Evolutionary conservation across 2,888 invertebrate genomes (phyloP).

Genomic region (Ptilodon capucinus): DNA sequence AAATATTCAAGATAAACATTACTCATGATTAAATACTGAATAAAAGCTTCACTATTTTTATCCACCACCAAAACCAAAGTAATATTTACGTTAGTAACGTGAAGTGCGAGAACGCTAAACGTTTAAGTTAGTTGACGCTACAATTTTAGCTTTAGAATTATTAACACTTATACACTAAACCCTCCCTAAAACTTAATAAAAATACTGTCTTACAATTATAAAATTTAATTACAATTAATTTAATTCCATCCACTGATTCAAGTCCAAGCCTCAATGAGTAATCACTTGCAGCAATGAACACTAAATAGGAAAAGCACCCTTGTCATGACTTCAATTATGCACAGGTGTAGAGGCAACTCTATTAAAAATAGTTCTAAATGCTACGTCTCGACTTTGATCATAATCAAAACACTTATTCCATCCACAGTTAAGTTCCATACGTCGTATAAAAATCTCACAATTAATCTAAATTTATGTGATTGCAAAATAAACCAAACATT

Average conservation of each 20-base stretch:
- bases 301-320: conserved; percentile 35
- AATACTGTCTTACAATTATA: conserved; percentile 39
- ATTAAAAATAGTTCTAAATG: conserved; percentile 4
- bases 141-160: conserved; percentile 43
- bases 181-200: conserved; percentile 47
- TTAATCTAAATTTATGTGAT: neutral
- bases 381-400: neutral
- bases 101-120: conserved; percentile 42
- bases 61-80: conserved; percentile 72
- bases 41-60: conserved; percentile 62
- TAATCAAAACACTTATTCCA: neutral
- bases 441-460: neutral
- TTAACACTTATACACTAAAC: conserved; percentile 64
- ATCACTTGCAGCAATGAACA: conserved; percentile 44
- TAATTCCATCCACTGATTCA: conserved; percentile 26
- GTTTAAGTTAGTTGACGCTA: conserved; percentile 31
- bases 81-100: conserved; percentile 61
- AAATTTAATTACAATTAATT: conserved; percentile 26
- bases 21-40: conserved; percentile 68
- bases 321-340: conserved; percentile 16
- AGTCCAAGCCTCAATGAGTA: conserved; percentile 47
- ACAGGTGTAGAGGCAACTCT: conserved; percentile 5
- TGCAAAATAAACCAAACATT: neutral
- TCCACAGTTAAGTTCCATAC: neutral
- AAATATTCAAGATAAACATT: conserved; percentile 67